Base-by-base conservation (phyloP, 1,140 invertebrate species). In the Monochamus saltuarius region DNA sequence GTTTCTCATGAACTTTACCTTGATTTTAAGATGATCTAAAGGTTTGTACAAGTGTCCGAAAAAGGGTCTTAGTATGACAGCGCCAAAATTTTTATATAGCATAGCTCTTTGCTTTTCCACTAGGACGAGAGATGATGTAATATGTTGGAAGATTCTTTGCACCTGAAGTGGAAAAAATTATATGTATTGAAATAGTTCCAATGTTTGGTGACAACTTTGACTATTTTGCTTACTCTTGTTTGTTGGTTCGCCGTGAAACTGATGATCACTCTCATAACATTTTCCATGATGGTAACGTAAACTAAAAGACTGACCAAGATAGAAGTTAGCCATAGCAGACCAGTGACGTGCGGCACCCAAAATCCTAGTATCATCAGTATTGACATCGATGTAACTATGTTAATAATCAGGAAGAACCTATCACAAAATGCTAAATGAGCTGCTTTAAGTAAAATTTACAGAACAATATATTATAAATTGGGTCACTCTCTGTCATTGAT, bases 321-420 rank as follows among this genome's bases (percentile, higher is more conserved):
- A 0, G 66, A 63, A 0, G 67, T 56, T 8, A 72, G 38, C 62
- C 69, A 70, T 11, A 69, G 56, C 16, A 62, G 47, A 16, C 61
- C 58, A 6, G 61, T 61, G 9, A 66, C 39, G n/a, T 39, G 29
- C 4, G 70, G 64, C 29, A 69, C 50, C 63, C 68, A 67, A 45
- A 72, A 70, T 8, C 70, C 70, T 14, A 61, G 66, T 38, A 63
- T 53, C 16, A 67, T 61, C 19, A 69, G 29, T 9, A 60, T 19
- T 16, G 59, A 60, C 29, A 68, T 45, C 16, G 35, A 43, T 10
- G 42, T 10, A 1, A 45, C 45, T 2, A 62, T 52, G 2, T 54
- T 40, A 0, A 60, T 16, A 10, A 37, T 17, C 13, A 67, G n/a
- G 1, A 52, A 13, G 11, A 34, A 39, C 62, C 55, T 64, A 42